Evolutionary conservation across 2,797 vertebrate species (phyloP), one percentile per base, ranked within the genome.

Genomic region (Rhynchotus rufescens): DNA sequence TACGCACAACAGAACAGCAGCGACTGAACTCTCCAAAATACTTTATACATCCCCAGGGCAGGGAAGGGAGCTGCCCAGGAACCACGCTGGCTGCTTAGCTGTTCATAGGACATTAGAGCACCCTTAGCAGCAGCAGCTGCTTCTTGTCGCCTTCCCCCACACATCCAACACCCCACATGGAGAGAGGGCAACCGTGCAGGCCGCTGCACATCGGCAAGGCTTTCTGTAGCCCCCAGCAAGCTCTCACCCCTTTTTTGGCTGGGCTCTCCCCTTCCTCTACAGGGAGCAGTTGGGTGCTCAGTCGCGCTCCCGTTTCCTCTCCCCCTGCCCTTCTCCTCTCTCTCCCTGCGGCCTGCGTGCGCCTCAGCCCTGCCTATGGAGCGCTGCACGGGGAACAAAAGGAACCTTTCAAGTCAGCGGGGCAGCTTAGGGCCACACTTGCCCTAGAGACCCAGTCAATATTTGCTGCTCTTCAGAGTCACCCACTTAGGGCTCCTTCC

Each of bases 331-430:
- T 97, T 96, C 94, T 98, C 96, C 91, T 95, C 91, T 69, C 92
- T 95, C 91, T 69, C 92, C 96, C 98, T 97, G 98, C 98, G 96
- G 93, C 98, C 98, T 97, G 98, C 98, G 98, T 97, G 97, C 98
- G 97, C 98, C 98, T 97, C 95, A 97, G 98, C 96, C 96, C 94
- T 56, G 91, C 96, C 95, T 97, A 94, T 98, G 96, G 97, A 98
- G 96, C 97, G 97, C 97, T 96, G 97, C 93, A 96, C 96, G 91
- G 96, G 89, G 97, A 98, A 99, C 98, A 99, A 99, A 98, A 97
- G 97, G 81, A 60, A 95, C 96, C 98, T 98, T 99, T 99, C 98
- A 98, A 97, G 95, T 88, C 93, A 96, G 91, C 92, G 96, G 94
- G 93, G 86, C 92, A 88, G 95, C 90, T 97, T 97, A 97, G 93